A percentile compares a stretch with the other conserved stretches of the same genome.
These are phyloP conservation scores for Eupithecia subfuscata DNA, from an alignment of 2,888 invertebrate species.

Conservation along the genomic window DNA sequence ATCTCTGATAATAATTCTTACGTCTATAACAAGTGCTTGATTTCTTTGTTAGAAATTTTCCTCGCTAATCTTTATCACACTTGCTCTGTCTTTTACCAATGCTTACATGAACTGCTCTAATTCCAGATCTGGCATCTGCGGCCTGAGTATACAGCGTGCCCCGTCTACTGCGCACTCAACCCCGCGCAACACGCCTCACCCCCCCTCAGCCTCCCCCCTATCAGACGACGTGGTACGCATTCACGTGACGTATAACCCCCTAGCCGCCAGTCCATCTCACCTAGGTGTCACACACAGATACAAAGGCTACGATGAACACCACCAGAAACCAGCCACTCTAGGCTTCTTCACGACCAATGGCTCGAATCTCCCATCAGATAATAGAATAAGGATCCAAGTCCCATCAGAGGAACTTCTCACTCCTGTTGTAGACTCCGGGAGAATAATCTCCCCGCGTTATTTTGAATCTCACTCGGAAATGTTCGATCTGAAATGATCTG, in stretches of 20 bases:
- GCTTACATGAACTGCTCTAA: neutral
- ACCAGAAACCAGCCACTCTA: conserved; percentile 73
- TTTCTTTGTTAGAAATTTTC: conserved; percentile 5
- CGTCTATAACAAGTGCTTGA: neutral
- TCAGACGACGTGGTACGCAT: conserved; percentile 89
- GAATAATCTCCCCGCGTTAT: conserved; percentile 73
- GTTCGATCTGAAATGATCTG: conserved; percentile 69
- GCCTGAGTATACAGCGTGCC: conserved; percentile 80
- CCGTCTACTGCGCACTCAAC: conserved; percentile 85
- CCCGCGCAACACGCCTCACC: conserved; percentile 86
- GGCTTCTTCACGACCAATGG: conserved; percentile 83
- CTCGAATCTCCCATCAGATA: conserved; percentile 83
- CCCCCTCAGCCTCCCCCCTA: conserved; percentile 85
- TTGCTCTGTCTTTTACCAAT: neutral
- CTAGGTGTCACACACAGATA: conserved; percentile 79
- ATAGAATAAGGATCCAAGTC: conserved; percentile 89
- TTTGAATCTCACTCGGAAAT: conserved; percentile 73
- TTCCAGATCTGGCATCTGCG: conserved; percentile 80
- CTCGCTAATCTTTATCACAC: neutral
- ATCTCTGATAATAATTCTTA: neutral
- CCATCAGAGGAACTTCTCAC: conserved; percentile 87
- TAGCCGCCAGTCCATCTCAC: conserved; percentile 81
- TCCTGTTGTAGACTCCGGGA: conserved; percentile 85
- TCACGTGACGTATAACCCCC: conserved; percentile 89
- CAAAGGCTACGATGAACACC: conserved; percentile 67